Conservation (phyloP, 2,113 vertebrate species). For the Neofelis nebulosa region DNA sequence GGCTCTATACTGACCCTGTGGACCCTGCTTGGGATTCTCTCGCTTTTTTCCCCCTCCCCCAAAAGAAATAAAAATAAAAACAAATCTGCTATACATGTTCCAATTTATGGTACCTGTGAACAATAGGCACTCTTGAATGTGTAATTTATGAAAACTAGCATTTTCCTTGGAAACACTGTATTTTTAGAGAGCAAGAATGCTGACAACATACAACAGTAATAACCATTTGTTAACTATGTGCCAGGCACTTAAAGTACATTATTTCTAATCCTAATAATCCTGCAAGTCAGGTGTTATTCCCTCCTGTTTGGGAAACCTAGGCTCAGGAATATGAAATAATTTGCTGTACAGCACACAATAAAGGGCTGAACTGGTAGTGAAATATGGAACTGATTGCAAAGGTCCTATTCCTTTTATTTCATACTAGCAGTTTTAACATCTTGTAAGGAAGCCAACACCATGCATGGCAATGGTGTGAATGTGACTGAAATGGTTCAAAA, state of each 20-base stretch:
- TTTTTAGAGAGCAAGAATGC: constrained; percentile 35
- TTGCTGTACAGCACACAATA: neutral
- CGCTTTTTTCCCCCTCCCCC: too few relatives aligned
- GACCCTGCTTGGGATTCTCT: too few relatives aligned
- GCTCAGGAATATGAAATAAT: constrained; percentile 9
- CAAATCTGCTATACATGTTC: neutral
- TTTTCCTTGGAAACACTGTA: neutral
- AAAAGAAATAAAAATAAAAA: too few relatives aligned
- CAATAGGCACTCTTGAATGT: neutral
- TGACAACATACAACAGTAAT: neutral
- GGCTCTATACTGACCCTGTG: too few relatives aligned
- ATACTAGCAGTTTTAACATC: neutral
- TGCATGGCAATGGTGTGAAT: neutral
- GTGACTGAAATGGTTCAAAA: neutral
- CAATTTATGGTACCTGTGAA: neutral
- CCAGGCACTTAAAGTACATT: neutral
- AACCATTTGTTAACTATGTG: constrained; percentile 9
- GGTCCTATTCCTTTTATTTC: neutral
- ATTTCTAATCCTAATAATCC: constrained; percentile 4
- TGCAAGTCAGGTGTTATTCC: neutral
- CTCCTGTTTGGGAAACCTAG: neutral
- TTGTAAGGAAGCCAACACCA: neutral
- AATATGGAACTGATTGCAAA: neutral
- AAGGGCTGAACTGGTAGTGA: neutral
- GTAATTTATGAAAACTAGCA: neutral